Conservation (phyloP, 2,113 vertebrate species). For the Urocolius indicus region DNA sequence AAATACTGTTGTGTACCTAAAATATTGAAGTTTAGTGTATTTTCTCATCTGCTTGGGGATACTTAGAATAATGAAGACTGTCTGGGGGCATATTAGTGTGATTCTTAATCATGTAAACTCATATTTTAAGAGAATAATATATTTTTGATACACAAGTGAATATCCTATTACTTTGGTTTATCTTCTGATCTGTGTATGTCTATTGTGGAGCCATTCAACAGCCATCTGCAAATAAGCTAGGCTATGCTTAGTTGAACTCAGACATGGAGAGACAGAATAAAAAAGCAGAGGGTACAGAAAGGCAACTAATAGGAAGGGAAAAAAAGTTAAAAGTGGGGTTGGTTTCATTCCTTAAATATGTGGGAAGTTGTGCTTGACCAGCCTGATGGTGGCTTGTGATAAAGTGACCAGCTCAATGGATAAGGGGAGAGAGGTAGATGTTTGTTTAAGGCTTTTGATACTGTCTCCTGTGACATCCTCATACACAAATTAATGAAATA, state of each 20-base stretch:
- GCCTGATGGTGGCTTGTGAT: not conserved
- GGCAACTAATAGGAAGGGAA: not conserved
- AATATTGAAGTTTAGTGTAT: not conserved
- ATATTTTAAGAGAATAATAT: not conserved
- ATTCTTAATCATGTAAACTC: not conserved
- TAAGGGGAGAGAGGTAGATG: not conserved
- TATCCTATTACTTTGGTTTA: not conserved
- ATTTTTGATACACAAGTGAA: not conserved
- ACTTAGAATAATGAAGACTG: not conserved
- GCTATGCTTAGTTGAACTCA: not conserved
- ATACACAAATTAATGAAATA: not conserved
- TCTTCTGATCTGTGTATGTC: not conserved
- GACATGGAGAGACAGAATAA: not conserved
- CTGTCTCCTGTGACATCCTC: not conserved
- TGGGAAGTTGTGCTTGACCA: not conserved
- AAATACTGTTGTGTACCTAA: not conserved
- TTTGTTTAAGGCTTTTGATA: not conserved
- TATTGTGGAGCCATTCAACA: not conserved
- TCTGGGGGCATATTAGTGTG: no score
- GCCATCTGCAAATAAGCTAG: not conserved
- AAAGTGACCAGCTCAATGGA: not conserved
- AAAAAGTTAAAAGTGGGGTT: not conserved
- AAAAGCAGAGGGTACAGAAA: not conserved
- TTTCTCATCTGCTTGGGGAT: not conserved
- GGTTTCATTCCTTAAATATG: not conserved